These are phyloP conservation scores for Hipparchia semele DNA, from an alignment of 2,888 invertebrate genomes.

Conservation along the genomic window DNA sequence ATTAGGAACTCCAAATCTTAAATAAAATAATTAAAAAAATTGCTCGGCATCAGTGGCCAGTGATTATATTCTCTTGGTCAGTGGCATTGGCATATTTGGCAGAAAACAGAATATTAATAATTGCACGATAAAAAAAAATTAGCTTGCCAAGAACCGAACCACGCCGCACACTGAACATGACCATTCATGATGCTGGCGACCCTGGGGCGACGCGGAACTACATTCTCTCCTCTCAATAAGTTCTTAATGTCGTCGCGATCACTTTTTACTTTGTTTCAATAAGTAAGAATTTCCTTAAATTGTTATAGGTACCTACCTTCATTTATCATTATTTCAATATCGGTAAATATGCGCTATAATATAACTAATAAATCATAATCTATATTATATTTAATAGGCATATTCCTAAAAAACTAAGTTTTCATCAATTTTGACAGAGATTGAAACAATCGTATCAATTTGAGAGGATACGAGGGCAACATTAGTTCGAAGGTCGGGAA, in stretches of 20 bases:
- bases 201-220: slow-evolving; percentile 60
- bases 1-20: too few relatives aligned
- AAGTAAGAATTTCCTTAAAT: neutral
- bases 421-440: neutral
- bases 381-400: neutral
- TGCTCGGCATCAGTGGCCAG: neutral
- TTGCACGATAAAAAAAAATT: slow-evolving; percentile 18
- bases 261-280: slow-evolving; percentile 14
- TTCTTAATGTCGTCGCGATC: slow-evolving; percentile 44
- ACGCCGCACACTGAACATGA: slow-evolving; percentile 40
- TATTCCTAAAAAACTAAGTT: neutral
- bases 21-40: neutral
- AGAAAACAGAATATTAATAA: slow-evolving; percentile 16
- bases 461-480: neutral
- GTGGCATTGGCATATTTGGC: neutral
- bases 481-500: neutral
- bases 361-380: too few relatives aligned
- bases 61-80: too few relatives aligned
- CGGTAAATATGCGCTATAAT: too few relatives aligned
- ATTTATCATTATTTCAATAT: neutral
- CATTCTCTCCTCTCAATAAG: slow-evolving; percentile 64
- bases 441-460: neutral
- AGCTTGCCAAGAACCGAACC: slow-evolving; percentile 33
- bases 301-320: neutral
- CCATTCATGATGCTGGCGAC: slow-evolving; percentile 59